Evolutionary conservation across 1,140 invertebrate genomes (phyloP).

Genomic region (Streblospio benedicti): DNA sequence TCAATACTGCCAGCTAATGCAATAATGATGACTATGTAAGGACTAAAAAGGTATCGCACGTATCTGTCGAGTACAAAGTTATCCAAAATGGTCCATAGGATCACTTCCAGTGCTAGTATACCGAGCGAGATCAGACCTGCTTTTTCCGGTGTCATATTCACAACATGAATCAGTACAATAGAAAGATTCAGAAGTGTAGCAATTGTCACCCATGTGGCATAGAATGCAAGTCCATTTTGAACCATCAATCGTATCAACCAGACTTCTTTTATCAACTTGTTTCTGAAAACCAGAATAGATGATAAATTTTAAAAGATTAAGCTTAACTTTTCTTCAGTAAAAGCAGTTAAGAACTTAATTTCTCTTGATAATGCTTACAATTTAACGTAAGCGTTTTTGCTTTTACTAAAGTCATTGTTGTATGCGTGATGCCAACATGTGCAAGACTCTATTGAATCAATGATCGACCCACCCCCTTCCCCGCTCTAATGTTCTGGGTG

Average conservation of each 20-base stretch:
- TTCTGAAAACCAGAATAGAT: too few relatives aligned
- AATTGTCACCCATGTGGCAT: background rate
- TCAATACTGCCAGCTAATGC: slow-evolving; percentile 8
- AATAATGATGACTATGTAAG: slow-evolving; percentile 12
- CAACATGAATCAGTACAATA: background rate
- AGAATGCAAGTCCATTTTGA: background rate
- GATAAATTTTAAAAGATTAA: too few relatives aligned
- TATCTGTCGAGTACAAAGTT: background rate
- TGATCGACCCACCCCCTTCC: too few relatives aligned
- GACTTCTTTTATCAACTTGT: background rate
- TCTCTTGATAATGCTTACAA: too few relatives aligned
- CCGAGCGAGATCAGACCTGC: background rate
- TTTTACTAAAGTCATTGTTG: too few relatives aligned
- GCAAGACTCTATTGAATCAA: too few relatives aligned
- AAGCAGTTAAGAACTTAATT: too few relatives aligned
- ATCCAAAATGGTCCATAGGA: background rate
- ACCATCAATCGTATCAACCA: background rate
- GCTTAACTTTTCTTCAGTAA: too few relatives aligned
- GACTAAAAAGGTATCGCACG: background rate
- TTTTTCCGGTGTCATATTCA: background rate
- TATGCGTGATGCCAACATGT: too few relatives aligned
- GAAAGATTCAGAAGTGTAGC: background rate
- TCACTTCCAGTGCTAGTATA: background rate
- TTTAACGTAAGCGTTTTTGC: too few relatives aligned
- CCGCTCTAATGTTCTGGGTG: too few relatives aligned